These are phyloP conservation scores for Saxicola maurus DNA, from an alignment of 2,797 vertebrate species.

Conservation along the genomic window DNA sequence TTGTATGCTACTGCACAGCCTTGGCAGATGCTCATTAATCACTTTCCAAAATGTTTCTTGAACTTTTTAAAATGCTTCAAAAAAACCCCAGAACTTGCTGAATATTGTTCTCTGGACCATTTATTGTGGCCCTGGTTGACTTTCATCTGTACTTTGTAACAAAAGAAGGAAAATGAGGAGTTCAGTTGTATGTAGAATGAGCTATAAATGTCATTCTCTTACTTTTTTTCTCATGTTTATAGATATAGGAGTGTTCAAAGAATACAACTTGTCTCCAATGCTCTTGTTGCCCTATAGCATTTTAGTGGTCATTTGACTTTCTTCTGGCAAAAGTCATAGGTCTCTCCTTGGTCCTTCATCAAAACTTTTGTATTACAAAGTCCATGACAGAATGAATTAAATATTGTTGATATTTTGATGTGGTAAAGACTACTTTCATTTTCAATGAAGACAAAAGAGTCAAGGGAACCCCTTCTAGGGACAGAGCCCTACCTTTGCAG, in stretches of 20 bases:
- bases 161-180: background rate
- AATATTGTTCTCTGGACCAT: background rate
- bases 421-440: background rate
- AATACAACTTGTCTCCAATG: background rate
- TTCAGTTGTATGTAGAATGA: background rate
- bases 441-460: background rate
- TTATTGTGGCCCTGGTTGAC: background rate
- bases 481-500: background rate
- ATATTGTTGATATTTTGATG: background rate
- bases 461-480: background rate
- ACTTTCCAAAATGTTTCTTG: background rate
- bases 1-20: background rate
- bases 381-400: background rate
- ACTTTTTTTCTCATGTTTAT: background rate
- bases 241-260: background rate
- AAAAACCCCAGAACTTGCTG: too few species aligned
- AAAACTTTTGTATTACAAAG: background rate
- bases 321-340: background rate
- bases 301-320: background rate
- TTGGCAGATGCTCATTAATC: background rate
- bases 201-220: background rate
- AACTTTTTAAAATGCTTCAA: too few species aligned
- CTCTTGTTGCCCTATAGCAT: background rate
- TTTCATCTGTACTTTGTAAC: background rate
- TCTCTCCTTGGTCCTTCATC: background rate